These are phyloP conservation scores for Rhinogobio ventralis DNA, from an alignment of 2,797 vertebrate species.

Conservation along the genomic window DNA sequence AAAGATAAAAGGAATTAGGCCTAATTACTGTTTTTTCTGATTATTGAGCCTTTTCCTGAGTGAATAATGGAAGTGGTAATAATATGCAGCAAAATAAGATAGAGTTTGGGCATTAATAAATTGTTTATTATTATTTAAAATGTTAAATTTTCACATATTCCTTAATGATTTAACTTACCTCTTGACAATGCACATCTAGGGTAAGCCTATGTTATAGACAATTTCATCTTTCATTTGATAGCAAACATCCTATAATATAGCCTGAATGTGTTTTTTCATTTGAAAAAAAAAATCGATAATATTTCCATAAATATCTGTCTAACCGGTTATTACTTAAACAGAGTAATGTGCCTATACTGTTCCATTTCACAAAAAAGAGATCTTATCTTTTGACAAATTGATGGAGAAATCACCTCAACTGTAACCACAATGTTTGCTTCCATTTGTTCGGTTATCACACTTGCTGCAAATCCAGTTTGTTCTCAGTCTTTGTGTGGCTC, in stretches of 20 bases:
- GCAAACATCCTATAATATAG: too few relatives aligned
- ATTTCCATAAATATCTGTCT: too few relatives aligned
- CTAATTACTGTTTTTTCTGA: neutral
- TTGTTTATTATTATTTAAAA: neutral
- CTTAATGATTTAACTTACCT: neutral
- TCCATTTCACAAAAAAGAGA: neutral
- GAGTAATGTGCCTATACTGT: neutral
- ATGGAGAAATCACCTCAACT: neutral
- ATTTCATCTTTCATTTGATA: too few relatives aligned
- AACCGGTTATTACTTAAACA: neutral
- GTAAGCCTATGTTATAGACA: too few relatives aligned
- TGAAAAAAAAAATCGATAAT: neutral
- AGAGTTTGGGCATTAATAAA: neutral
- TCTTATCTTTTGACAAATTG: neutral
- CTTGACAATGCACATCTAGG: neutral
- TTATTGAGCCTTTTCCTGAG: neutral
- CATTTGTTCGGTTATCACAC: constrained; percentile 12
- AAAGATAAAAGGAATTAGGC: too few relatives aligned
- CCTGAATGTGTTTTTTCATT: neutral
- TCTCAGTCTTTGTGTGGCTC: constrained; percentile 4
- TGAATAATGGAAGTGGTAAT: neutral
- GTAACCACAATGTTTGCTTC: constrained; percentile 5
- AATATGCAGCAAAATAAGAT: too few relatives aligned
- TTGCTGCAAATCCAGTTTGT: constrained; percentile 25
- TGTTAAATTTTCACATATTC: neutral